phyloP scores from a whole-genome alignment of 2,797 vertebrate genomes.

The Lacerta viridis region DNA sequence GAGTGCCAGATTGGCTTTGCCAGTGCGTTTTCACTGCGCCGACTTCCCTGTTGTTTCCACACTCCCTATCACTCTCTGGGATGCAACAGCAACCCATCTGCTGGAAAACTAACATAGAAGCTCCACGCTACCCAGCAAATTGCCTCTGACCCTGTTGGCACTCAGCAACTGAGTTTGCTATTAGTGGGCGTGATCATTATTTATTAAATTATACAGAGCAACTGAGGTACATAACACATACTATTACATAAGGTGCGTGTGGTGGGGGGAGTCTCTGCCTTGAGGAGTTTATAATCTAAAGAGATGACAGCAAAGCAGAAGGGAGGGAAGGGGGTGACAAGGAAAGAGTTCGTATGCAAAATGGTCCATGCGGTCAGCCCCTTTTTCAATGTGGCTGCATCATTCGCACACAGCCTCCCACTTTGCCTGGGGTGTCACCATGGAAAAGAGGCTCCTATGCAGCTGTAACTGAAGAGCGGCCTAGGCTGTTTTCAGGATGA shows the following conservation, averaged over 20 bases:
- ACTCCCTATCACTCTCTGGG: no score
- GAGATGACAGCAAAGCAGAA: not conserved
- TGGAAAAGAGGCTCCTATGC: not conserved
- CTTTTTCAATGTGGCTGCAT: not conserved
- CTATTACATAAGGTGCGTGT: no score
- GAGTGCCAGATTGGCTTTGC: no score
- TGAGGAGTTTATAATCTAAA: not conserved
- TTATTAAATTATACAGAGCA: not conserved
- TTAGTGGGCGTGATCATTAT: not conserved
- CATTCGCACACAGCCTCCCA: not conserved
- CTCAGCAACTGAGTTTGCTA: not conserved
- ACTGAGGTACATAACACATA: no score
- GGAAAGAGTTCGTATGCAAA: no score
- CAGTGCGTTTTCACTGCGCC: no score
- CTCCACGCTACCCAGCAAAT: no score
- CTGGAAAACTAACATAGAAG: no score
- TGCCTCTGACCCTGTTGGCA: not conserved
- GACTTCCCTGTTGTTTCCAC: no score
- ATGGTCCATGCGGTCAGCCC: not conserved
- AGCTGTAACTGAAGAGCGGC: not conserved
- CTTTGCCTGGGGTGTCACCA: not conserved
- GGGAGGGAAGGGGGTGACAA: not conserved
- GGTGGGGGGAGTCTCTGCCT: no score
- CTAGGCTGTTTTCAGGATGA: not conserved
- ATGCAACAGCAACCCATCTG: no score